Base-by-base conservation (phyloP, 2,888 invertebrate species). In the Scaeva pyrastri region DNA sequence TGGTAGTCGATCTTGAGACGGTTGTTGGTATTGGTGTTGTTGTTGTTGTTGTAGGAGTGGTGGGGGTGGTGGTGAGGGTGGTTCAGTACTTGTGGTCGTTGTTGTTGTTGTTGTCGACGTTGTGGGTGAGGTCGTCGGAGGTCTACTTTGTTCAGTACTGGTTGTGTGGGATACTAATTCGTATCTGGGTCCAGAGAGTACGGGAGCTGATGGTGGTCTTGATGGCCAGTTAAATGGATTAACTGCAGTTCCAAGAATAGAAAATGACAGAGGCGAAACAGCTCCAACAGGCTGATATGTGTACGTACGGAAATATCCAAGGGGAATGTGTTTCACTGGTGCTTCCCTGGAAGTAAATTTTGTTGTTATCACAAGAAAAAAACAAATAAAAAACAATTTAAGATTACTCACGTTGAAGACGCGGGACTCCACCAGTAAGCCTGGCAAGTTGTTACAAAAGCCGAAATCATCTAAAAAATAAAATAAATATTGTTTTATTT, bases 291-390 rank as follows among this genome's bases (percentile, higher is more conserved):
- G 92, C 56, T 92, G 92, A 60, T 92, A 92, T 6, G 92, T 92
- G 88, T 92, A 92, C 0, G 92, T 92, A 19, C 92, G 91, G 75
- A 92, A 92, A 72, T 92, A 92, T 45, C 92, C 91, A 39, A 92
- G 89, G 2, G 92, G 92, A 0, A 92, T 91, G 87, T 92, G 91
- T 41, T 91, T 91, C 5, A 89, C 83, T 1, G 87, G 87, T 10
- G 79, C 14, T 39, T 87, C 87, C 16, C 87, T 87, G 62, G 66
- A 43, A 41, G 10, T 14, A 3, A 12, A 10, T 16, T 58, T 58
- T 21, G 11, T 6, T 8, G 19, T 48, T 7, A 7, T 41, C 10
- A 50, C 11, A 36, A 3, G 5, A 2, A 43, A n/a, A 43, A 43
- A 43, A n/a, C 1, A 4, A 1, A 41, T 16, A 45, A 1, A 45